A percentile compares a stretch with the other conserved stretches of the same genome.
These are phyloP conservation scores for Chlorocebus sabaeus DNA, from an alignment of 2,113 vertebrate species.

Conservation along the genomic window DNA sequence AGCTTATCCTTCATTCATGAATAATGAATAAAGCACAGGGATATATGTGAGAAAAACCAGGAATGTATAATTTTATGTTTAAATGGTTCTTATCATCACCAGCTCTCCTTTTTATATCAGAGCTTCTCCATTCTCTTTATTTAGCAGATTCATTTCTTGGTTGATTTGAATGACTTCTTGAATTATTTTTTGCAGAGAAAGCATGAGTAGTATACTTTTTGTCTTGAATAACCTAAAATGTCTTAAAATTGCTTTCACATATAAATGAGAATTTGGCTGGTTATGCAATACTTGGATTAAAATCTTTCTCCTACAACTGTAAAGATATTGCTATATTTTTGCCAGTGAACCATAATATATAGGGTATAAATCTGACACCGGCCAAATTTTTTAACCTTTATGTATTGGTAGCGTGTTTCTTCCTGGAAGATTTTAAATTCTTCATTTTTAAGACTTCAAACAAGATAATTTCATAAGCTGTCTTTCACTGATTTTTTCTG, in stretches of 20 bases:
- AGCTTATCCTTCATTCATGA: background rate
- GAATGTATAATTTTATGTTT: background rate
- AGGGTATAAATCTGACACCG: background rate
- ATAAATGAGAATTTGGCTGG: background rate
- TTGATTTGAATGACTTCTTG: background rate
- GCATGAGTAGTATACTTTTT: background rate
- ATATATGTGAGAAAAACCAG: background rate
- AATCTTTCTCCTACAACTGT: background rate
- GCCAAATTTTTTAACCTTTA: background rate
- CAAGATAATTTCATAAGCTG: background rate
- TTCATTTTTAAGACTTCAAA: background rate
- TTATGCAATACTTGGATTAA: background rate
- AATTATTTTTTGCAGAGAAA: background rate
- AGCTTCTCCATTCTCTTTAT: background rate
- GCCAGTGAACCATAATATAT: background rate
- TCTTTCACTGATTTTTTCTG: background rate
- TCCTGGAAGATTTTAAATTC: background rate
- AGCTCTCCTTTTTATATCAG: background rate
- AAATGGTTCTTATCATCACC: background rate
- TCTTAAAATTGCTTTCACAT: background rate
- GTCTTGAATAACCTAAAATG: background rate
- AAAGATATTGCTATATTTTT: background rate
- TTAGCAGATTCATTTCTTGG: background rate
- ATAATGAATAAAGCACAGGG: background rate
- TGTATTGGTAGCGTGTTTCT: background rate